Conservation (phyloP, 2,113 vertebrate genomes). For the Microcebus lehilahytsara region DNA sequence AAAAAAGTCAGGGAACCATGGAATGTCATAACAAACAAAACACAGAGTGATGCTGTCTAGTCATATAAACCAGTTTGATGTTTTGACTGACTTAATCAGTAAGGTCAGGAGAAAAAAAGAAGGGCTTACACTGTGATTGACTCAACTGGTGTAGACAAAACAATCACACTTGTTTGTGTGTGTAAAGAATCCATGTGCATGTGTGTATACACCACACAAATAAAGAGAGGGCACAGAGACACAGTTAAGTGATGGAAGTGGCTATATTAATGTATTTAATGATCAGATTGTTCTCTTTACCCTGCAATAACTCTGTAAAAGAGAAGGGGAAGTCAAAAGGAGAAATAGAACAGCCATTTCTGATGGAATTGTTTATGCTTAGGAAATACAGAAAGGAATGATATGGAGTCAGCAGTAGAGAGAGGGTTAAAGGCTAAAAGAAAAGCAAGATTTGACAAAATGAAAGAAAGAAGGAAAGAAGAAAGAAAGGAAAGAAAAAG, state of each 20-base stretch:
- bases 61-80: slow-evolving; percentile 7
- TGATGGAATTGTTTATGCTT: not conserved
- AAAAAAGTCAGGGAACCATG: slow-evolving; percentile 44
- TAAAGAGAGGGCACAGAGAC: not conserved
- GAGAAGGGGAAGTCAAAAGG: not conserved
- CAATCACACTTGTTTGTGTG: not conserved
- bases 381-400: slow-evolving; percentile 50
- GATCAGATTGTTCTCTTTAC: not conserved
- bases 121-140: not conserved
- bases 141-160: not conserved
- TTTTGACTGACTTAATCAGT: slow-evolving; percentile 59
- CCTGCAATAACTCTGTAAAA: not conserved
- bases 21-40: slow-evolving; percentile 52
- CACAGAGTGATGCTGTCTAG: slow-evolving; percentile 37
- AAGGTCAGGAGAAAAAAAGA: slow-evolving; percentile 13
- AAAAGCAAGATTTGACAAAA: slow-evolving; percentile 77
- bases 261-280: not conserved
- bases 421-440: slow-evolving; percentile 68
- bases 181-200: not conserved
- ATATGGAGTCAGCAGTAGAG: slow-evolving; percentile 59
- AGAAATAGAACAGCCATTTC: not conserved
- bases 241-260: not conserved
- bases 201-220: not conserved
- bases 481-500: slow-evolving; percentile 54
- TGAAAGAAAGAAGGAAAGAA: not conserved